Evolutionary conservation across 2,797 vertebrate species (phyloP), one percentile per base, ranked within the genome.

Genomic region (Neopelma chrysocephalum): DNA sequence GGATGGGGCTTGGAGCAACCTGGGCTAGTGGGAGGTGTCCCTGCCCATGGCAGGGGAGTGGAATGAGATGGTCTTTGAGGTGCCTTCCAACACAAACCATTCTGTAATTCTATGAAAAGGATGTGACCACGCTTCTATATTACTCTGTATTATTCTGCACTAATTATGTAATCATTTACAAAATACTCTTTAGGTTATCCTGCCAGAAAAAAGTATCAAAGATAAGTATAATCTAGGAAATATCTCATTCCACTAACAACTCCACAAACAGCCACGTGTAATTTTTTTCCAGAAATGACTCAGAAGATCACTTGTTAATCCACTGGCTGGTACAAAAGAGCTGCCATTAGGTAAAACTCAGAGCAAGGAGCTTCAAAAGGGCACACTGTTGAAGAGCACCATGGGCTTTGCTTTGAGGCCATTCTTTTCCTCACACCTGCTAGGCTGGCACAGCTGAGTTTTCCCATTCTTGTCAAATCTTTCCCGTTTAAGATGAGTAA

Each of bases 401-500:
- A 0, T 23, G 73, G 83, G 77, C 20, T 94, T 91, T 90, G 77
- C 77, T 87, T 81, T 80, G 80, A 66, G 93, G 79, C 27, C 10
- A 3, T 58, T 40, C 42, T 69, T 90, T 89, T 42, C 71, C 58
- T 92, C 65, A 71, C 57, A 89, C 88, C 88, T 94, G 83, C 81
- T 80, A 60, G 38, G 69, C 62, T 82, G 93, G 80, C 61, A 62
- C 57, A 81, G 76, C 42, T 78, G 75, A 92, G 50, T 91, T 95
- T 75, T 80, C 86, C 88, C 75, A 69, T 81, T 90, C 47, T 90
- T 77, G 78, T 93, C 91, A 89, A 80, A 71, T 75, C 57, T 80
- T 93, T 82, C 88, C 83, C 17, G 3, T 87, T 94, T 87, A 77
- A 80, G 78, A 88, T 93, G 85, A 95, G 77, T 87, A 93, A 92